phyloP scores from a whole-genome alignment of 1,140 invertebrate genomes.

The Bombus balteatus region DNA sequence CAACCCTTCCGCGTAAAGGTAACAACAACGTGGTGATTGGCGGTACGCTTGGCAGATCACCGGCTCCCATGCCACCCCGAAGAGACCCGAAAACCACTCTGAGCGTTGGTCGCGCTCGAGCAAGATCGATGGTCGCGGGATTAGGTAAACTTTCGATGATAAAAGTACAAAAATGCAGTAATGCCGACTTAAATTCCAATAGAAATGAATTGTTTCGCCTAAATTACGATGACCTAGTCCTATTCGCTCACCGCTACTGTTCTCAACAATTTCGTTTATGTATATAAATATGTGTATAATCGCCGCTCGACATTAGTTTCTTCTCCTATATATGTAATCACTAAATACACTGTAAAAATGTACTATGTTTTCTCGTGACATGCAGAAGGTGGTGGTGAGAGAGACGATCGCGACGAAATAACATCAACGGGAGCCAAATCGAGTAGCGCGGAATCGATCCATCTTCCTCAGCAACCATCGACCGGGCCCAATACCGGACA shows the following conservation, averaged over 20 bases:
- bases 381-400: conserved; percentile 85
- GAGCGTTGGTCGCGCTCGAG: conserved; percentile 93
- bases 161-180: no score
- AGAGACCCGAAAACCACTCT: conserved; percentile 97
- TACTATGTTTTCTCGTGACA: conserved; percentile 9
- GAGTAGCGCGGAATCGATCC: conserved; percentile 91
- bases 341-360: no score
- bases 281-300: no score
- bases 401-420: conserved; percentile 87
- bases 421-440: conserved; percentile 86
- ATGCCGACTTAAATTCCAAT: no score
- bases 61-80: conserved; percentile 92
- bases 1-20: conserved; percentile 89
- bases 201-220: not conserved
- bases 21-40: conserved; percentile 80
- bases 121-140: conserved; percentile 94
- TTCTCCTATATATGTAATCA: no score
- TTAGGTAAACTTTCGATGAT: conserved; percentile 82
- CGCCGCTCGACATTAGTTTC: no score
- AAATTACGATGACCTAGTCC: not conserved
- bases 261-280: no score
- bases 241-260: no score
- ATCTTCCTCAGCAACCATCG: conserved; percentile 82
- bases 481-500: conserved; percentile 79
- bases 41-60: conserved; percentile 85